Evolutionary conservation across 2,888 invertebrate species (phyloP).

Genomic region (Alviniconcha strummeri): DNA sequence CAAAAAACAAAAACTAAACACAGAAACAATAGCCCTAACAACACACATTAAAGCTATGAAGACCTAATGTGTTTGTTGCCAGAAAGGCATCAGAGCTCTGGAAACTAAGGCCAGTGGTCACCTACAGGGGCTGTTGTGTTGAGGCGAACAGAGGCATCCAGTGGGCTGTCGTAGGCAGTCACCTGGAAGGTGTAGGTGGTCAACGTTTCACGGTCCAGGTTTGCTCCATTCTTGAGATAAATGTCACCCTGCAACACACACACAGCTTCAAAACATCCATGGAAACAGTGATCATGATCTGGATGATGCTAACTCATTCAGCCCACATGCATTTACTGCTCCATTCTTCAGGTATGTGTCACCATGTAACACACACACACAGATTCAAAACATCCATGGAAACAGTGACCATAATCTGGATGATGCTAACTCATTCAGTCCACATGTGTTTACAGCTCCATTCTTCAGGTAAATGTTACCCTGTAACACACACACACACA

Average conservation of each 20-base stretch:
- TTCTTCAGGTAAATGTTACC: too few species aligned
- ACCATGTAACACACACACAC: not conserved
- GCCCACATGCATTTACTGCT: too few species aligned
- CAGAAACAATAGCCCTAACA: not conserved
- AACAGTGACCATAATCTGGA: too few species aligned
- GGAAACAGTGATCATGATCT: too few species aligned
- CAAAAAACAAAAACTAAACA: not conserved
- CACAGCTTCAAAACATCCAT: too few species aligned
- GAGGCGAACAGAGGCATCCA: conserved; percentile 77
- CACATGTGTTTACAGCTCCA: too few species aligned
- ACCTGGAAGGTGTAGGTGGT: conserved; percentile 85
- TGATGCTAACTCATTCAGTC: too few species aligned
- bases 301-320: too few species aligned
- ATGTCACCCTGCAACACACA: conserved; percentile 79
- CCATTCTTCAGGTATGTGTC: not conserved
- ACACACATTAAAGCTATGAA: too few species aligned
- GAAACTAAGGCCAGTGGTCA: too few species aligned
- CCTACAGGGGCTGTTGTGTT: conserved; percentile 85
- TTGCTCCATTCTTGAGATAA: conserved; percentile 82
- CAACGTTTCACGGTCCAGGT: conserved; percentile 86
- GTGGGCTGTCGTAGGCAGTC: conserved; percentile 87
- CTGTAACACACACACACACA: not conserved
- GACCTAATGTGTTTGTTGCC: too few species aligned
- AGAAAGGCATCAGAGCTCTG: too few species aligned
- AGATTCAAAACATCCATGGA: not conserved